Conservation (phyloP, 2,113 vertebrate genomes). For the Sceloporus tristichus region DNA sequence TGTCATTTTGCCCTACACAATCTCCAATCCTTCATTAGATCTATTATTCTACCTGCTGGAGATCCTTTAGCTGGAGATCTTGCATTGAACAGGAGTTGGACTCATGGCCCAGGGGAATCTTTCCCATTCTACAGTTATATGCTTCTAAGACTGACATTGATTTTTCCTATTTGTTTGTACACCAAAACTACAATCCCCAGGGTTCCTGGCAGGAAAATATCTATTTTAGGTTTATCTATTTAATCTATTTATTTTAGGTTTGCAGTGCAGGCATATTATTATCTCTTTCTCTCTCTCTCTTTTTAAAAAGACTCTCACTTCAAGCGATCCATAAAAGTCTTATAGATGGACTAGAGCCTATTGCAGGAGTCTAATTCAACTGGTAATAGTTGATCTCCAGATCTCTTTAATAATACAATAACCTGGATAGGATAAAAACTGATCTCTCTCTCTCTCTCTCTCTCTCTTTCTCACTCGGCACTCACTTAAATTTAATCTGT, state of each 20-base stretch:
- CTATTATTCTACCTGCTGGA: not conserved
- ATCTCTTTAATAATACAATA: slow-evolving; percentile 38
- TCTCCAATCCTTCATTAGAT: not conserved
- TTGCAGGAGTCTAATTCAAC: not conserved
- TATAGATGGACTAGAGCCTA: not conserved
- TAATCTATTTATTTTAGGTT: not conserved
- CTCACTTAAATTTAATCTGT: slow-evolving; percentile 72
- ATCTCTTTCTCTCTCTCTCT: not conserved
- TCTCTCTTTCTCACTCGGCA: slow-evolving; percentile 1
- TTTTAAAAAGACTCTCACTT: not conserved
- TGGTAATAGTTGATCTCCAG: slow-evolving; percentile 1
- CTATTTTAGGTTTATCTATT: not conserved
- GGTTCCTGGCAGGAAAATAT: not conserved
- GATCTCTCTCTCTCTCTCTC: slow-evolving; percentile 13
- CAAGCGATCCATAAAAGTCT: not conserved
- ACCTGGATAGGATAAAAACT: slow-evolving; percentile 20
- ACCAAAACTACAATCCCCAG: not conserved
- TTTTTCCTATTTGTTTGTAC: not conserved
- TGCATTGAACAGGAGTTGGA: too few relatives aligned
- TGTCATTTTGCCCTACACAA: not conserved
- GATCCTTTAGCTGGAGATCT: too few relatives aligned
- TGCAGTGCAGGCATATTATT: not conserved
- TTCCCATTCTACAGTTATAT: too few relatives aligned
- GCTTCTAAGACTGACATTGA: too few relatives aligned
- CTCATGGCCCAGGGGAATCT: too few relatives aligned